A percentile compares a stretch with the other conserved stretches of the same genome.
These are phyloP conservation scores for Trematomus loennbergii DNA, from an alignment of 2,113 vertebrate species.

Conservation along the genomic window DNA sequence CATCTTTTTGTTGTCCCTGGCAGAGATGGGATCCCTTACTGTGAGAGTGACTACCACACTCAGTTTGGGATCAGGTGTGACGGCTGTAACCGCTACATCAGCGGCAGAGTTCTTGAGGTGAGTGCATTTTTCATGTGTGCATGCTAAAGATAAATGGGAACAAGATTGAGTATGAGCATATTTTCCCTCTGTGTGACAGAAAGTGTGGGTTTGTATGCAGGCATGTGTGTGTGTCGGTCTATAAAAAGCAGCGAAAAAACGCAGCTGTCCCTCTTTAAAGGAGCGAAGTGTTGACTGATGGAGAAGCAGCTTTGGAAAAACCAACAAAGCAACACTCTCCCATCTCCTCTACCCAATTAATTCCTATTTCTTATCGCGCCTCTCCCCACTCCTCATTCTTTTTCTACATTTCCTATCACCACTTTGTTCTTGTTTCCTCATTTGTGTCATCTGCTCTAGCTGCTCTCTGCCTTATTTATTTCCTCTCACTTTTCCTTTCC, in stretches of 20 bases:
- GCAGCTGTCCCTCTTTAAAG: conserved; percentile 55
- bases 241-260: conserved; percentile 41
- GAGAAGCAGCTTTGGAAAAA: conserved; percentile 38
- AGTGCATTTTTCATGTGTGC: conserved; percentile 59
- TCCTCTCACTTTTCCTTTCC: not conserved
- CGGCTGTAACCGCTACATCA: conserved; percentile 94
- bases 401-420: conserved; percentile 33
- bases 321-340: conserved; percentile 39
- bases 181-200: not conserved
- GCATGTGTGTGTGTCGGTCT: conserved; percentile 11
- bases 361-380: not conserved
- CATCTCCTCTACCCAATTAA: conserved; percentile 19
- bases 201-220: not conserved
- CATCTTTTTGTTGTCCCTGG: conserved; percentile 18
- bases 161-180: not conserved
- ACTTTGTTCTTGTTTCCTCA: conserved; percentile 14
- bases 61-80: conserved; percentile 96
- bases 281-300: conserved; percentile 48
- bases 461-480: conserved; percentile 8
- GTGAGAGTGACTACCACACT: conserved; percentile 93
- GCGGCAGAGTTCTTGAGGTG: conserved; percentile 95
- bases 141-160: conserved; percentile 7
- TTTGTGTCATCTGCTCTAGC: conserved; percentile 24
- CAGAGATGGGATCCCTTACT: conserved; percentile 95
- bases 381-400: conserved; percentile 23